Conservation (phyloP, 1,140 invertebrate genomes). For the Venturia canescens region DNA sequence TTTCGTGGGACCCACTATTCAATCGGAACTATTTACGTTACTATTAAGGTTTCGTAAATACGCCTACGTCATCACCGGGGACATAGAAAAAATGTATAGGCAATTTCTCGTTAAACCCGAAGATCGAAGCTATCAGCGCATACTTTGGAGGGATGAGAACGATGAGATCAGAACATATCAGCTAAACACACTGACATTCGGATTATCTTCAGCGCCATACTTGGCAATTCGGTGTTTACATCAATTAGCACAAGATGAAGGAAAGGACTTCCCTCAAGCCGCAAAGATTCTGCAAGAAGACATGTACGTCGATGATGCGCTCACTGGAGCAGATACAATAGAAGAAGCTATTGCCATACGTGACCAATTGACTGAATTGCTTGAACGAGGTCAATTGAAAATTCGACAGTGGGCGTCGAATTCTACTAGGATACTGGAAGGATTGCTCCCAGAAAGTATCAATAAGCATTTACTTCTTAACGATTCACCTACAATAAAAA, state of each 20-base stretch:
- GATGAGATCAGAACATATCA: neutral
- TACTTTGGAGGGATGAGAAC: slow-evolving; percentile 53
- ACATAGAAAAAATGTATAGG: slow-evolving; percentile 59
- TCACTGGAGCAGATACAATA: slow-evolving; percentile 57
- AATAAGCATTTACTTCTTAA: neutral
- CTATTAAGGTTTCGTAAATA: slow-evolving; percentile 61
- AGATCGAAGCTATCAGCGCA: slow-evolving; percentile 46
- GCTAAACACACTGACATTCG: slow-evolving; percentile 36
- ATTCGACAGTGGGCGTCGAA: slow-evolving; percentile 59
- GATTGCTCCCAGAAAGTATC: slow-evolving; percentile 23
- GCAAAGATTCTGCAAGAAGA: slow-evolving; percentile 1
- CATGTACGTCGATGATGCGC: slow-evolving; percentile 48
- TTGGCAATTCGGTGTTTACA: slow-evolving; percentile 53
- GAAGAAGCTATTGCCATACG: slow-evolving; percentile 52
- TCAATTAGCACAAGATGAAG: slow-evolving; percentile 66
- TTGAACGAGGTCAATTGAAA: slow-evolving; percentile 51
- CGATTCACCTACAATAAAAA: slow-evolving; percentile 21
- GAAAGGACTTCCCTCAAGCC: slow-evolving; percentile 31
- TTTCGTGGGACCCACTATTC: slow-evolving; percentile 58
- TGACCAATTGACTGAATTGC: slow-evolving; percentile 35
- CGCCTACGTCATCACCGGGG: slow-evolving; percentile 57
- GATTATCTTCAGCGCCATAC: slow-evolving; percentile 17
- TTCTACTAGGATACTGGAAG: slow-evolving; percentile 48
- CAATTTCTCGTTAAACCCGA: slow-evolving; percentile 48
- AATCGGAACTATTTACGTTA: slow-evolving; percentile 61